Base-by-base conservation (phyloP, 2,888 invertebrate species). In the Drepana falcataria region DNA sequence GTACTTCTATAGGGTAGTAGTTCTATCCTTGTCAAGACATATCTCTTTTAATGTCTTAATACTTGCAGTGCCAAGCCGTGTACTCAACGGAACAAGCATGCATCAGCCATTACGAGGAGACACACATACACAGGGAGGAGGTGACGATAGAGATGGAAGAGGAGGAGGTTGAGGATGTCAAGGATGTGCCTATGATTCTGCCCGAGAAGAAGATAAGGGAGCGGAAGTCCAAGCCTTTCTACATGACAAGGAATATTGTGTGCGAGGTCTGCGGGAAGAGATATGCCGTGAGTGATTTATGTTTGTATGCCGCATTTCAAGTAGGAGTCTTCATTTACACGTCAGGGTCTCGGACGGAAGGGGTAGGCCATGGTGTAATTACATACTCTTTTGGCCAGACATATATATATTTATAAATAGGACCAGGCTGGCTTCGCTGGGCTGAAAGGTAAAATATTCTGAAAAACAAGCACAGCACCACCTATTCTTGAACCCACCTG, bases 181-280 rank as follows among this genome's bases (percentile, higher is more conserved):
- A 40, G 3, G 3, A 41, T 2, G 7, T 51, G 1, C 33, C 34
- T 0, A 33, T 48, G 51, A 1, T 40, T 2, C 4, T 2, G 7
- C 7, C 34, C 1, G 41, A 40, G 40, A 51, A 51, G 9, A 33
- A 21, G 37, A 5, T 41, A 7, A 21, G n/a, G 34, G 40, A 51
- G 40, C 21, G 34, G 35, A 51, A 51, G 2, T 4, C 4, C 2
- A 21, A 49, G 40, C 34, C 40, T n/a, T 40, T 35, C 4, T 59
- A 56, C 52, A 65, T 55, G 1, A 40, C 35, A 0, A 73, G 64
- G 51, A 65, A 65, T 3, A 69, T 69, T 0, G 78, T 85, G 0
- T 87, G 87, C 47, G 87, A 87, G 52, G 70, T 83, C 0, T 87
- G 88, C 56, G 88, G 74, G 48, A 79, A 71, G 59, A 66, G 67